Evolutionary conservation across 2,113 vertebrate species (phyloP), one percentile per base, ranked within the genome.

Genomic region (Salvelinus sp.): DNA sequence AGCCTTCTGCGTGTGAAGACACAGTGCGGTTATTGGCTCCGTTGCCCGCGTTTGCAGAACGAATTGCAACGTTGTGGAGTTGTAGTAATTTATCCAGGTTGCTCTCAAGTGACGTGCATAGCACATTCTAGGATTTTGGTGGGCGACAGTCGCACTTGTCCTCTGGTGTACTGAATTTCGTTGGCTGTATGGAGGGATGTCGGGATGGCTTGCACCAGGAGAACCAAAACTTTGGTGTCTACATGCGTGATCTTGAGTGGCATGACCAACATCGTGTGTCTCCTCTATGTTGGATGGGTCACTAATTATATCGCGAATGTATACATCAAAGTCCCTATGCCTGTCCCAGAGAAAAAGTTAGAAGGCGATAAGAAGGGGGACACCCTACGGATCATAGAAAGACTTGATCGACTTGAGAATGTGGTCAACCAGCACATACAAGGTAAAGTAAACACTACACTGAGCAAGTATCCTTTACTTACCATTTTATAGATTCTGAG

Each of bases 211-310:
- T 98, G 96, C 93, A 96, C 95, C 92, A 97, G 97, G 94, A 98
- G 97, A 94, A 97, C 96, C 93, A 98, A 98, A 97, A 97, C 97
- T 96, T 96, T 99, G 91, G 96, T 99, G 93, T 98, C 97, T 91
- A 98, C 97, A 89, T 99, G 97, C 92, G 97, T 99, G 90, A 98
- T 99, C 90, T 91, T 98, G 91, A 98, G 97, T 87, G 97, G 97
- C 83, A 97, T 98, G 96, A 98, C 96, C 94, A 99, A 99, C 90
- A 97, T 98, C 80, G 94, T 98, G 77, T 98, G 97, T 89, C 91
- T 99, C 90, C 93, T 99, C 63, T 99, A 99, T 85, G 96, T 99
- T 89, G 97, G 97, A 84, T 99, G 97, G 97, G 97, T 98, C 30
- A 98, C 96, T 90, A 98, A 98, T 91, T 98, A 98, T 91, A 97